phyloP scores from a whole-genome alignment of 2,888 invertebrate genomes.

The Horisme vitalbata region DNA sequence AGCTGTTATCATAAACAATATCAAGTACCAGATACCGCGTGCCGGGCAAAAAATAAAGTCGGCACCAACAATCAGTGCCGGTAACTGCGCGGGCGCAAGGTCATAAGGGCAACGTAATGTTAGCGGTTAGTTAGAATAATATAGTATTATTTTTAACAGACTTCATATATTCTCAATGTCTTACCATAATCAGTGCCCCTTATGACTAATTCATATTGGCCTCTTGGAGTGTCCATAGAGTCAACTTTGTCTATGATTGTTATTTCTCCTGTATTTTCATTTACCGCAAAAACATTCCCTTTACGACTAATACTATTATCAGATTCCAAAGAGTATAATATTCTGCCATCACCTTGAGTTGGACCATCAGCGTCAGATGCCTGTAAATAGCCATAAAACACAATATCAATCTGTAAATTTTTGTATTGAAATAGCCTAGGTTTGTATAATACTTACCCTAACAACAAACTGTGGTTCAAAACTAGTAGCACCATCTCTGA shows the following conservation, averaged over 20 bases:
- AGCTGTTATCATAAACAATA: no score
- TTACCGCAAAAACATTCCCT: slow-evolving; percentile 85
- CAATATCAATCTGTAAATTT: no score
- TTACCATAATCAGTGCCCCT: slow-evolving; percentile 88
- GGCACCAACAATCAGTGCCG: no score
- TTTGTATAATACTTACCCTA: no score
- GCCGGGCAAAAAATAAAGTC: no score
- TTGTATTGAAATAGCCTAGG: no score
- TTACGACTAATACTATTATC: slow-evolving; percentile 86
- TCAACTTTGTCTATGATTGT: slow-evolving; percentile 84
- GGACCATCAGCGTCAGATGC: slow-evolving; percentile 90
- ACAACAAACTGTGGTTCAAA: slow-evolving; percentile 92
- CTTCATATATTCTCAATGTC: background rate
- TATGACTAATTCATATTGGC: slow-evolving; percentile 87
- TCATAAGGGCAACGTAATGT: no score
- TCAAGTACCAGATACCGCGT: no score
- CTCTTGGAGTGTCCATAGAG: slow-evolving; percentile 88
- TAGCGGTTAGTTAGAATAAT: no score
- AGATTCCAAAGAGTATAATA: slow-evolving; percentile 86
- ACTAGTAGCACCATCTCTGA: slow-evolving; percentile 88
- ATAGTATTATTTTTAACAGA: no score
- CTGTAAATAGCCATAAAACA: slow-evolving; percentile 51
- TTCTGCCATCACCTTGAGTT: slow-evolving; percentile 86
- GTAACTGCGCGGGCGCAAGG: no score
- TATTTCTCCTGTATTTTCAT: slow-evolving; percentile 88